Percentiles rank a stretch among this genome's conserved stretches.
Evolutionary conservation across 2,797 vertebrate species (phyloP).

Genomic region (Fistularia tabacaria): DNA sequence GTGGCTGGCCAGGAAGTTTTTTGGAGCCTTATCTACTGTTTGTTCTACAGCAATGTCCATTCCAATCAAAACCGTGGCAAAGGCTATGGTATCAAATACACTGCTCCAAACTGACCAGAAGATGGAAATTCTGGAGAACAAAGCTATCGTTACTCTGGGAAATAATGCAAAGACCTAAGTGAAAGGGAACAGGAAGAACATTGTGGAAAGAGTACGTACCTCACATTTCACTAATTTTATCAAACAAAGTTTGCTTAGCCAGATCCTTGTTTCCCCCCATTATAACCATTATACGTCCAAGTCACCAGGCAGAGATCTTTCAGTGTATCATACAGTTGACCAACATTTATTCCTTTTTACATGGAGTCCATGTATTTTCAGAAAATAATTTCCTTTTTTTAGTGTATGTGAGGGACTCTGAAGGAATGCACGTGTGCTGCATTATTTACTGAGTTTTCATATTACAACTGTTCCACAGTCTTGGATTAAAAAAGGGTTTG

Average conservation of each 20-base stretch:
- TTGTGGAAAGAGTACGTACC: background rate
- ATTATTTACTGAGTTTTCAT: no score
- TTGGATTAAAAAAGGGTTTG: no score
- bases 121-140: constrained; percentile 78
- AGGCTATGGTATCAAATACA: constrained; percentile 72
- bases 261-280: no score
- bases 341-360: background rate
- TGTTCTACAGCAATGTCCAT: constrained; percentile 67
- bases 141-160: constrained; percentile 68
- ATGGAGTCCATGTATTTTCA: background rate
- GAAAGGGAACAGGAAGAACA: background rate
- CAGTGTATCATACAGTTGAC: background rate
- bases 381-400: no score
- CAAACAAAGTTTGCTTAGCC: no score
- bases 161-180: constrained; percentile 47
- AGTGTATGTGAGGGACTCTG: no score
- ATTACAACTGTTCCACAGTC: no score
- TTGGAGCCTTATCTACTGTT: constrained; percentile 50
- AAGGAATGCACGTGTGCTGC: no score
- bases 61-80: constrained; percentile 64
- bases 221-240: no score
- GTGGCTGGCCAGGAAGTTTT: constrained; percentile 71
- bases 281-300: no score
- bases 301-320: background rate
- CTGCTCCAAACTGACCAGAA: constrained; percentile 61